A percentile compares a stretch with the other conserved stretches of the same genome.
These are phyloP conservation scores for Herminia tarsipennalis DNA, from an alignment of 2,888 invertebrate species.

Conservation along the genomic window DNA sequence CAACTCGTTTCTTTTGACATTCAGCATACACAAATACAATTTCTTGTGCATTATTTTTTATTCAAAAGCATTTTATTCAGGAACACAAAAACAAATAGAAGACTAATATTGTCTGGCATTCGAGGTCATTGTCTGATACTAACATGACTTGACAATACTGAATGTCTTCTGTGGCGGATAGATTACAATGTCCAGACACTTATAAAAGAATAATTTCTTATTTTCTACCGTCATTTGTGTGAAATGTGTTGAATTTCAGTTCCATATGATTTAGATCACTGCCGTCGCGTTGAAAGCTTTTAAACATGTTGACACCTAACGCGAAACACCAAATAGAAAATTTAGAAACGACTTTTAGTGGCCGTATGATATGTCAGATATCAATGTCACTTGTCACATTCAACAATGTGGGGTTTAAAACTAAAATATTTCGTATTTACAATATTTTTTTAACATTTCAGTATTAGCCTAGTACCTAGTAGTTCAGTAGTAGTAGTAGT, in stretches of 20 bases:
- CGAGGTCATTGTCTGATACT: conserved; percentile 2
- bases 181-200: conserved; percentile 9
- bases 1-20: too few species aligned
- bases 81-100: neutral
- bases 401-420: neutral
- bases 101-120: conserved; percentile 1
- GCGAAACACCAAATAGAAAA: conserved; percentile 4
- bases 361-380: conserved; percentile 3
- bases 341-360: conserved; percentile 8
- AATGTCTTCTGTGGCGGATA: neutral
- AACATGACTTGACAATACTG: conserved; percentile 8
- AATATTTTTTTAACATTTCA: neutral
- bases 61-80: neutral
- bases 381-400: conserved; percentile 1
- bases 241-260: conserved; percentile 13
- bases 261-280: conserved; percentile 9
- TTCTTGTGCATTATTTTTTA: neutral
- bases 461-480: too few species aligned
- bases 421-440: neutral
- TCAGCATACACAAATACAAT: neutral
- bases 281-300: conserved; percentile 9
- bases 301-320: conserved; percentile 12
- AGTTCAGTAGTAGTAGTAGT: too few species aligned
- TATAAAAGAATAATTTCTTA: conserved; percentile 7
- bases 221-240: conserved; percentile 4